Base-by-base conservation (phyloP, 1,140 invertebrate genomes). In the Microplitis mediator region DNA sequence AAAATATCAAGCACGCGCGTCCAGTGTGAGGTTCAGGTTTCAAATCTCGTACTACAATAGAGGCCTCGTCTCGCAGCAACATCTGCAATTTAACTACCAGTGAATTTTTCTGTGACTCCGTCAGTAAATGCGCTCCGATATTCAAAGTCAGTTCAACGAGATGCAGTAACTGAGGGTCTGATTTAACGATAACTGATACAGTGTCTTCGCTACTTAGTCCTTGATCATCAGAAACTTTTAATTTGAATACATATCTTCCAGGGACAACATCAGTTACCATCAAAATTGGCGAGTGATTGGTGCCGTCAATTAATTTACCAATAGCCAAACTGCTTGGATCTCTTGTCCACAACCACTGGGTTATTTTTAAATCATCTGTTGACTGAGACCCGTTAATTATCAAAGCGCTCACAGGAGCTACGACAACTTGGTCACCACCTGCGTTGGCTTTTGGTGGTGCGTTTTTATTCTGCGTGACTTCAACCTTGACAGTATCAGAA, bases 381-480 rank as follows among this genome's bases (percentile, higher is more conserved):
- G 96, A 98, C 64, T 90, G 87, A 0, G 93, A 93, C 0, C 97
- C 97, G 88, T 98, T 97, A 34, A 98, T 87, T 39, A 92, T 89
- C 1, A 98, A 88, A 5, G 94, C 90, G 23, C 90, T 91, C 2
- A 92, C 83, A 0, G 96, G 96, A 9, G 96, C 85, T 5, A 91
- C 89, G 0, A 97, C 87, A 36, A 91, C 92, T 79, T 93, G 90
- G 86, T 97, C 94, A 1, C 93, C 94, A 32, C 95, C 96, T 23
- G 94, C 96, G 82, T 95, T 92, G 1, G 96, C 96, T 81, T 93
- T 92, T 0, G 96, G 96, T 5, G 93, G 89, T 32, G 93, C 92
- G 88, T 98, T 98, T 85, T 94, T 92, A 87, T 95, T 95, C 88
- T 97, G 95, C 71, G 94, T 94, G n/a, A 98, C 95, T 75, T 91